phyloP scores from a whole-genome alignment of 2,888 invertebrate genomes.

The Eristalis arbustorum region DNA sequence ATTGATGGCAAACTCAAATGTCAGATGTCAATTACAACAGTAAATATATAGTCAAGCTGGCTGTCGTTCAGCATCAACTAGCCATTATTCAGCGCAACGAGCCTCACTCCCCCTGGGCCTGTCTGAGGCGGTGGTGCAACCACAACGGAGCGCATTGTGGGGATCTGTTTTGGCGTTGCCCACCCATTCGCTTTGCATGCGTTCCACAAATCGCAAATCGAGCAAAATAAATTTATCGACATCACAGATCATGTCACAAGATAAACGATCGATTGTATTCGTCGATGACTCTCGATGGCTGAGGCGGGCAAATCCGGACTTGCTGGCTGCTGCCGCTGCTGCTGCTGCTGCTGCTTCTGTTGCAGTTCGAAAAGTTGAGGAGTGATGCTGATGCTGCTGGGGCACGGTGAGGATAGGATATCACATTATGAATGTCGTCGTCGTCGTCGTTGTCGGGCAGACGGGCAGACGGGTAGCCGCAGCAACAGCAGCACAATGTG shows the following conservation, averaged over 20 bases:
- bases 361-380: conserved; percentile 42
- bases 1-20: conserved; percentile 63
- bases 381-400: conserved; percentile 34
- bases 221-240: conserved; percentile 73
- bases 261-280: conserved; percentile 75
- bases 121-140: neutral
- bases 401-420: neutral
- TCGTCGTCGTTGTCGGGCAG: neutral
- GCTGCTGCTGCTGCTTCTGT: conserved; percentile 52
- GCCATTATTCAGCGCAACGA: conserved; percentile 69
- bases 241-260: conserved; percentile 75
- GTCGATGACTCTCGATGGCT: conserved; percentile 60
- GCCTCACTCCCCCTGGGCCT: conserved; percentile 52
- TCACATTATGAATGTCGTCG: neutral
- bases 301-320: conserved; percentile 55
- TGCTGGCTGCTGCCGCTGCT: conserved; percentile 56
- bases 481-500: conserved; percentile 43
- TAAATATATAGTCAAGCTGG: conserved; percentile 70
- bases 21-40: conserved; percentile 70
- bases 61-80: conserved; percentile 66
- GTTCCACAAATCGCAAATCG: conserved; percentile 71
- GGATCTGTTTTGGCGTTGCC: conserved; percentile 62
- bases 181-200: conserved; percentile 71
- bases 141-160: conserved; percentile 56
- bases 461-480: conserved; percentile 15